Evolutionary conservation across 2,797 vertebrate genomes (phyloP).

Genomic region (Phataginus tricuspis): DNA sequence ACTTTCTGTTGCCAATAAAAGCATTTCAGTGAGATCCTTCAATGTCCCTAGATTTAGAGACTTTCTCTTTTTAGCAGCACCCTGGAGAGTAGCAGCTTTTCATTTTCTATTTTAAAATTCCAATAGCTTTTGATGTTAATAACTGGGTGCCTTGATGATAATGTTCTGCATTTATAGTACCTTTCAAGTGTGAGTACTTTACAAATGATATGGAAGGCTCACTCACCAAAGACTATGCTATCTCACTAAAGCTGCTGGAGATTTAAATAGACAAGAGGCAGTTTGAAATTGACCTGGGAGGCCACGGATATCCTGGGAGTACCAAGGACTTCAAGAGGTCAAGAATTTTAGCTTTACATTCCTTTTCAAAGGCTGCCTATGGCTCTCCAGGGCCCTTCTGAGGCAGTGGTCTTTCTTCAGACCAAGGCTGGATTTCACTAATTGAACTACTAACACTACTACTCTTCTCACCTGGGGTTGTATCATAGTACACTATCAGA

Average conservation of each 20-base stretch:
- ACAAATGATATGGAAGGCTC: constrained; percentile 52
- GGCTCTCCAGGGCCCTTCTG: constrained; percentile 39
- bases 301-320: constrained; percentile 57
- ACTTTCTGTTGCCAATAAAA: constrained; percentile 48
- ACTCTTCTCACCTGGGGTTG: neutral
- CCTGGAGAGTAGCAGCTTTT: constrained; percentile 42
- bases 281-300: constrained; percentile 64
- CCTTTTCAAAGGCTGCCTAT: constrained; percentile 65
- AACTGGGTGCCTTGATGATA: constrained; percentile 56
- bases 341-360: constrained; percentile 60
- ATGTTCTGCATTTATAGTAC: constrained; percentile 62
- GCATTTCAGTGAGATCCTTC: constrained; percentile 49
- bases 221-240: neutral
- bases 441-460: neutral
- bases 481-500: neutral
- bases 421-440: constrained; percentile 65
- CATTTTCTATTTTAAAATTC: constrained; percentile 70
- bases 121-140: constrained; percentile 59
- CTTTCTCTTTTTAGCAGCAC: constrained; percentile 27
- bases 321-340: constrained; percentile 50
- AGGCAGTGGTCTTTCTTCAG: constrained; percentile 61
- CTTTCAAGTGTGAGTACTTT: constrained; percentile 70
- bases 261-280: constrained; percentile 64
- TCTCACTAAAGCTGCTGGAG: constrained; percentile 38
- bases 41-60: constrained; percentile 12